phyloP scores from a whole-genome alignment of 2,113 vertebrate genomes.

The human (Homo sapiens) region GRCh38 chr3:39128001-39128500 shows the following conservation, averaged over 20 bases:
- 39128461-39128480: constrained; percentile 85
- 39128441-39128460: constrained; percentile 82
- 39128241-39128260: background rate
- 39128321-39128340: constrained; percentile 81
- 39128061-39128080: background rate
- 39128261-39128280: background rate
- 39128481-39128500: constrained; percentile 82
- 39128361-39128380: constrained; percentile 83
- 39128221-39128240: background rate
- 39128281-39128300: background rate
- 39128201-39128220: background rate
- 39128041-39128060: background rate
- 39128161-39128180: background rate
- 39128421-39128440: constrained; percentile 81
- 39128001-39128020: background rate
- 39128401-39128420: constrained; percentile 85
- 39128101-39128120: background rate
- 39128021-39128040: background rate
- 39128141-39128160: background rate
- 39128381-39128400: constrained; percentile 79
- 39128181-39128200: background rate
- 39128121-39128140: background rate
- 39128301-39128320: background rate
- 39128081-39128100: background rate
- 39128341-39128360: constrained; percentile 81